phyloP scores from a whole-genome alignment of 2,797 vertebrate genomes.

The Pogoniulus pusillus region DNA sequence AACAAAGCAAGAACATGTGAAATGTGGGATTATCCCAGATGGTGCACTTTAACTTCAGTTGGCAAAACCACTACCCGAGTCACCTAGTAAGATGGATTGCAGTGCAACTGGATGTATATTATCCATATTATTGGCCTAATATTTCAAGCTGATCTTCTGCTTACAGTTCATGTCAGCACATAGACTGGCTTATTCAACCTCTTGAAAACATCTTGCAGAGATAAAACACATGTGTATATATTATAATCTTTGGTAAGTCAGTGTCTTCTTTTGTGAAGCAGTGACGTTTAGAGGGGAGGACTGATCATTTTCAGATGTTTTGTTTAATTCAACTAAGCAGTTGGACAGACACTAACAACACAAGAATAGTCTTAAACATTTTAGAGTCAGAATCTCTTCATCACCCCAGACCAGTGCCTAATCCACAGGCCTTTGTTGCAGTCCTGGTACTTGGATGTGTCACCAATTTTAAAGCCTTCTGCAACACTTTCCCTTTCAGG shows the following conservation, averaged over 20 bases:
- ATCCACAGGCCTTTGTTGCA: background rate
- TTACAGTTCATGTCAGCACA: slow-evolving; percentile 74
- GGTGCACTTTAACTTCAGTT: slow-evolving; percentile 56
- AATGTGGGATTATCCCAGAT: slow-evolving; percentile 59
- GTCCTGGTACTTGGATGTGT: too few relatives aligned
- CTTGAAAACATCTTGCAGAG: slow-evolving; percentile 75
- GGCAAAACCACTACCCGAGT: slow-evolving; percentile 35
- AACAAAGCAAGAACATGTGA: slow-evolving; percentile 28
- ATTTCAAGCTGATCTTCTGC: slow-evolving; percentile 75
- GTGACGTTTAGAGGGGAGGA: slow-evolving; percentile 24
- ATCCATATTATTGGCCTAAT: slow-evolving; percentile 75
- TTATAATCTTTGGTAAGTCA: slow-evolving; percentile 66
- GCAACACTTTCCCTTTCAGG: background rate
- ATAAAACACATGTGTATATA: slow-evolving; percentile 72
- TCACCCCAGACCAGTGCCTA: background rate
- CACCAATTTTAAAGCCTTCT: background rate
- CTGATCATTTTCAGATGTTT: slow-evolving; percentile 72
- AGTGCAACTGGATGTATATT: slow-evolving; percentile 73
- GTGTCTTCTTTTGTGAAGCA: slow-evolving; percentile 54
- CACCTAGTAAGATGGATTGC: slow-evolving; percentile 67
- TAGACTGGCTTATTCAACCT: slow-evolving; percentile 71
- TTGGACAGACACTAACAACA: slow-evolving; percentile 57
- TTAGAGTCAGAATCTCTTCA: slow-evolving; percentile 46
- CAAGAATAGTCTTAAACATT: slow-evolving; percentile 33
- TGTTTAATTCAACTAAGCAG: slow-evolving; percentile 61